A percentile compares a stretch with the other conserved stretches of the same genome.
Conservation (phyloP, 2,797 vertebrate genomes). For the Lepus oiostolus region DNA sequence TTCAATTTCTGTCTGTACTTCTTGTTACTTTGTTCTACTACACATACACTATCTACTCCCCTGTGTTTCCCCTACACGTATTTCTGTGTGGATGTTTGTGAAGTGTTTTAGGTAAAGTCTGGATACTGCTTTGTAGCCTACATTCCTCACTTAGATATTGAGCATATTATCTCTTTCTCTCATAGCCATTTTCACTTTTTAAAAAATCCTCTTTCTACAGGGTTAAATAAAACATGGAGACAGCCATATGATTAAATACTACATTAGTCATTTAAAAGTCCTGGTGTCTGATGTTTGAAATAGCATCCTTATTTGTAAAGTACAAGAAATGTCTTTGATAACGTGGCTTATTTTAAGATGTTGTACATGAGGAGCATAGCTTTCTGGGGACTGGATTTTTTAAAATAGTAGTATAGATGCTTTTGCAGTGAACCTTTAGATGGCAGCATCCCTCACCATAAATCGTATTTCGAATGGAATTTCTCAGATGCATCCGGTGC, state of each 20-base stretch:
- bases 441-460: conserved; percentile 79
- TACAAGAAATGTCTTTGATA: neutral
- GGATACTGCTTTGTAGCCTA: neutral
- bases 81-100: neutral
- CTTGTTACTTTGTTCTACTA: neutral
- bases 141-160: neutral
- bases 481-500: neutral
- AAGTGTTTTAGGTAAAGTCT: conserved; percentile 28
- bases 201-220: neutral
- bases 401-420: neutral
- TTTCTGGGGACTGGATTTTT: neutral
- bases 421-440: conserved; percentile 79
- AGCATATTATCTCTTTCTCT: neutral
- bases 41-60: neutral
- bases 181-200: neutral
- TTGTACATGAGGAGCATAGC: neutral
- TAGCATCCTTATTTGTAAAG: conserved; percentile 9
- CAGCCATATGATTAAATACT: conserved; percentile 12
- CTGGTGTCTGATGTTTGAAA: conserved; percentile 43
- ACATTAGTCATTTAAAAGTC: conserved; percentile 36
- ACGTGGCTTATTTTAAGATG: neutral
- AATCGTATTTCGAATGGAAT: conserved; percentile 16
- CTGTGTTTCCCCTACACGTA: neutral
- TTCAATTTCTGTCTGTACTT: neutral
- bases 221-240: conserved; percentile 51